phyloP scores from a whole-genome alignment of 2,888 invertebrate species.

The Invenusta paracnida region DNA sequence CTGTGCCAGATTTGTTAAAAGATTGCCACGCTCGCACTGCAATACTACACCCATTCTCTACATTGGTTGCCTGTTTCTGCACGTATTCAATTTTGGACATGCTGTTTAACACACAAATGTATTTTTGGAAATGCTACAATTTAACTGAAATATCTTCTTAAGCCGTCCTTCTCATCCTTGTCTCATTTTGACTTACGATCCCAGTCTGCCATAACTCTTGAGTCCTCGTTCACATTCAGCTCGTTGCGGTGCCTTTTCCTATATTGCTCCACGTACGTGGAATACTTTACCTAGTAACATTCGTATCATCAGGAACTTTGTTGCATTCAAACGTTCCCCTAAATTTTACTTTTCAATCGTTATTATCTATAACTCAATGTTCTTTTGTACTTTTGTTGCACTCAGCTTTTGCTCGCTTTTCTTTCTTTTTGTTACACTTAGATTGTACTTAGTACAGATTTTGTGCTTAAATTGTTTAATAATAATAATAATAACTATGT shows the following conservation, averaged over 20 bases:
- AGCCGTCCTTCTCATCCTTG: background rate
- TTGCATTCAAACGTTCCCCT: background rate
- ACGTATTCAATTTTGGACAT: background rate
- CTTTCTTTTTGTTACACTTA: background rate
- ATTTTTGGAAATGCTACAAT: background rate
- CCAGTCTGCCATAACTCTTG: background rate
- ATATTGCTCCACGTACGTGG: background rate
- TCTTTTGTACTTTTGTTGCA: background rate
- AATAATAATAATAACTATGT: too few relatives aligned
- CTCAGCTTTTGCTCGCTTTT: background rate
- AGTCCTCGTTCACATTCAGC: background rate
- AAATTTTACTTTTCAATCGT: background rate
- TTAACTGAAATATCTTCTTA: background rate
- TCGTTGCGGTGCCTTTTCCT: background rate
- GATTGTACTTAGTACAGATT: background rate
- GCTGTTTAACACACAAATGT: background rate
- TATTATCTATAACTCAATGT: background rate
- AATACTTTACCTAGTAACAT: background rate
- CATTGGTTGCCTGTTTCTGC: background rate
- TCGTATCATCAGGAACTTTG: background rate
- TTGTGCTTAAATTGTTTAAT: background rate
- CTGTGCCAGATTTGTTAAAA: background rate
- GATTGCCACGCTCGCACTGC: background rate
- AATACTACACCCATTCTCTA: background rate
- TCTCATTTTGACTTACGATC: background rate